Evolutionary conservation across 2,888 invertebrate genomes (phyloP).

Genomic region (Lepidocyrtinus sp.): DNA sequence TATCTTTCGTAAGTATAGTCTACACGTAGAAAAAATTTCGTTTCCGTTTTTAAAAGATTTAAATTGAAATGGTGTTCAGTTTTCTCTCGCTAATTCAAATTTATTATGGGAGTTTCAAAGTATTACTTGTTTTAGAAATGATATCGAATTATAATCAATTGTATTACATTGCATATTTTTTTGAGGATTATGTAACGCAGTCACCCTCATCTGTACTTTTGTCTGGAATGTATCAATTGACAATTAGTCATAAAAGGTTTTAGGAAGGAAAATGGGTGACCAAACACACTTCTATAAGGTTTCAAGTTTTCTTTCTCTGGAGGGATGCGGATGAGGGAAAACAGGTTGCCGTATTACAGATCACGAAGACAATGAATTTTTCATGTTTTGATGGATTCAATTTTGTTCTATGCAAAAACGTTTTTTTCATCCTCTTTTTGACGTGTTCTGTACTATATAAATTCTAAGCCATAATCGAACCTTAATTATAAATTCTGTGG

Average conservation of each 20-base stretch:
- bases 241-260: too few species aligned
- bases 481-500: too few species aligned
- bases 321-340: not conserved
- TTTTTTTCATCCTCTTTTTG: too few species aligned
- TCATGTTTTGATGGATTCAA: too few species aligned
- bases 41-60: conserved; percentile 1
- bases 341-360: not conserved
- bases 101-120: not conserved
- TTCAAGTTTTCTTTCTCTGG: not conserved
- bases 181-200: not conserved
- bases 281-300: not conserved
- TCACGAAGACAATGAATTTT: too few species aligned
- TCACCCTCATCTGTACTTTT: conserved; percentile 6
- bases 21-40: conserved; percentile 3
- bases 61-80: conserved; percentile 6
- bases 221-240: not conserved
- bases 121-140: not conserved
- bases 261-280: not conserved
- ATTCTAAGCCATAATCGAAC: too few species aligned
- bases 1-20: not conserved
- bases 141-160: not conserved
- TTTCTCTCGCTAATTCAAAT: not conserved
- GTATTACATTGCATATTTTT: not conserved
- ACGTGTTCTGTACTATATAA: too few species aligned
- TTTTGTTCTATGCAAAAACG: too few species aligned